phyloP scores from a whole-genome alignment of 2,888 invertebrate species.

The Cephus rjabovi region DNA sequence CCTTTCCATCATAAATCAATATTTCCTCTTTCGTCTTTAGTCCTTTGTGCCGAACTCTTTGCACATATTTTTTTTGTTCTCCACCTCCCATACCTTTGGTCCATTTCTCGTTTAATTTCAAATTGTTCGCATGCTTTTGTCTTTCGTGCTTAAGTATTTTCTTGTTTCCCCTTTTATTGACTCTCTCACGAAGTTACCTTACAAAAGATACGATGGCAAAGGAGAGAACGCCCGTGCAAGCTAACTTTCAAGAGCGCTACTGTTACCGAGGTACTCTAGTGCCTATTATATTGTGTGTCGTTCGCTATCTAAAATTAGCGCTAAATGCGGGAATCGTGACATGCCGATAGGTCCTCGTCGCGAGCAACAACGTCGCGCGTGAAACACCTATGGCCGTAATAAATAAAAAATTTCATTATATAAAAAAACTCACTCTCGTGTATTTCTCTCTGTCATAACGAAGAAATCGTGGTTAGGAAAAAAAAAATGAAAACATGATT shows the following conservation, averaged over 20 bases:
- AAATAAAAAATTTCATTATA: not conserved
- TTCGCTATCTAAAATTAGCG: constrained; percentile 43
- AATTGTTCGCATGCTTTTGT: constrained; percentile 4
- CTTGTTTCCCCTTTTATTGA: not conserved
- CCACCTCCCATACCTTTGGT: constrained; percentile 6
- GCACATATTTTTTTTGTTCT: constrained; percentile 6
- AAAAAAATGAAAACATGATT: constrained; percentile 2
- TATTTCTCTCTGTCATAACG: constrained; percentile 2
- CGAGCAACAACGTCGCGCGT: not conserved
- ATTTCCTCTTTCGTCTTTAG: not conserved
- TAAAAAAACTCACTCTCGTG: constrained; percentile 6
- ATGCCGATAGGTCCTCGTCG: not conserved
- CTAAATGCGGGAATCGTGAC: constrained; percentile 32
- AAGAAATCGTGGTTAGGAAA: not conserved
- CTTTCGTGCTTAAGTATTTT: constrained; percentile 2
- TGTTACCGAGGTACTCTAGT: constrained; percentile 55
- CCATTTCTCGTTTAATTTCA: constrained; percentile 5
- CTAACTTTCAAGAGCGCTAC: constrained; percentile 61
- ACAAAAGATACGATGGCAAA: constrained; percentile 38
- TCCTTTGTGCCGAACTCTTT: constrained; percentile 7
- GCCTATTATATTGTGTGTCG: constrained; percentile 46
- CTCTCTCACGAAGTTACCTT: not conserved
- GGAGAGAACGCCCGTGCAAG: constrained; percentile 52
- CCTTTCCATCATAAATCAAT: constrained; percentile 37
- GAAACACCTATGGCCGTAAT: not conserved